Percentiles rank a stretch among this genome's conserved stretches.
Conservation (phyloP, 2,888 invertebrate genomes). For the Odontocerum albicorne region DNA sequence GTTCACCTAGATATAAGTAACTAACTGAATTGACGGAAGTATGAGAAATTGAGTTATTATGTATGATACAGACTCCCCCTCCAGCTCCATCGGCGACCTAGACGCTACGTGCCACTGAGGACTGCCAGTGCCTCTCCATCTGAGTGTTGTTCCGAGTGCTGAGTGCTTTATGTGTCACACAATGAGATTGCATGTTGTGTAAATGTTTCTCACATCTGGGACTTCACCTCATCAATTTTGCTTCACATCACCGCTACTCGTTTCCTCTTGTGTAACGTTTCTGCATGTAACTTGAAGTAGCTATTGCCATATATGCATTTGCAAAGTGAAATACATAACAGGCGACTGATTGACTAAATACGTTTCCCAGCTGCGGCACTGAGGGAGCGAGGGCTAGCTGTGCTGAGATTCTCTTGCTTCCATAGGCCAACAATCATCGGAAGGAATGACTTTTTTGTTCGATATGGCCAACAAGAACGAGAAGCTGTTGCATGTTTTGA, state of each 20-base stretch:
- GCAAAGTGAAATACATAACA: slow-evolving; percentile 3
- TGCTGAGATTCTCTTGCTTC: slow-evolving; percentile 54
- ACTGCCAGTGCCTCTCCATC: slow-evolving; percentile 14
- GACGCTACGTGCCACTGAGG: slow-evolving; percentile 20
- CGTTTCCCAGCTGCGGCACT: slow-evolving; percentile 61
- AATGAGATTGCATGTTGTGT: slow-evolving; percentile 25
- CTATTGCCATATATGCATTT: neutral
- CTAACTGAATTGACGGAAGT: too few relatives aligned
- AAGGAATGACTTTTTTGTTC: slow-evolving; percentile 74
- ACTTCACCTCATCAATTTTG: slow-evolving; percentile 24
- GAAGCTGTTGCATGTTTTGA: slow-evolving; percentile 80
- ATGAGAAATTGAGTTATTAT: too few relatives aligned
- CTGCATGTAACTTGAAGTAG: slow-evolving; percentile 20
- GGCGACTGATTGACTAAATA: slow-evolving; percentile 21
- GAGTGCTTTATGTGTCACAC: slow-evolving; percentile 14
- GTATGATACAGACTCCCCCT: slow-evolving; percentile 33
- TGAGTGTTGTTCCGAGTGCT: slow-evolving; percentile 1
- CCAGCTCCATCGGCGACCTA: slow-evolving; percentile 25
- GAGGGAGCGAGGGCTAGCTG: slow-evolving; percentile 59
- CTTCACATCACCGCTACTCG: slow-evolving; percentile 25
- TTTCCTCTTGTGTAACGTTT: slow-evolving; percentile 18
- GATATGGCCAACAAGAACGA: slow-evolving; percentile 75
- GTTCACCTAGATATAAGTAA: too few relatives aligned
- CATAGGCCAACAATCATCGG: slow-evolving; percentile 74
- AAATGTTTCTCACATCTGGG: slow-evolving; percentile 18